These are phyloP conservation scores for Hoplodrina blanda DNA, from an alignment of 2,888 invertebrate species.

Conservation along the genomic window DNA sequence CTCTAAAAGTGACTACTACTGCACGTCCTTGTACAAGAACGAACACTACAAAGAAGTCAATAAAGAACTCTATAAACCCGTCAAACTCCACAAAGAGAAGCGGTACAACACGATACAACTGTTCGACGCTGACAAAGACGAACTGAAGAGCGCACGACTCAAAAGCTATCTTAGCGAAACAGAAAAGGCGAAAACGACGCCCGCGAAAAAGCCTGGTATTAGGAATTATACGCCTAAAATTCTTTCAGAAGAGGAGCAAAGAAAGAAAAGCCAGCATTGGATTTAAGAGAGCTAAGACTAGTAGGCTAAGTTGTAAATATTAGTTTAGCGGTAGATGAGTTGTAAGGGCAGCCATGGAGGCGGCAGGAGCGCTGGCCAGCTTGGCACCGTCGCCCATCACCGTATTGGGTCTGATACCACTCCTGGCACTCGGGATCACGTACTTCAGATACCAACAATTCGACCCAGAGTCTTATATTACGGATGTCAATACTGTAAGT, in stretches of 20 bases:
- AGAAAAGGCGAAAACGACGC: conserved; percentile 83
- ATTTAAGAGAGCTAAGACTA: conserved; percentile 89
- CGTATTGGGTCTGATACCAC: conserved; percentile 94
- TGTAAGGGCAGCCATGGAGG: conserved; percentile 83
- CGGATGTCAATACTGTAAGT: conserved; percentile 93
- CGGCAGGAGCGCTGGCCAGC: conserved; percentile 89
- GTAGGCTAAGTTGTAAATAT: conserved; percentile 88
- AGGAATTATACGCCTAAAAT: conserved; percentile 94
- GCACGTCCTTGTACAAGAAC: conserved; percentile 88
- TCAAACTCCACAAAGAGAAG: conserved; percentile 88
- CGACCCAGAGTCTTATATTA: conserved; percentile 95
- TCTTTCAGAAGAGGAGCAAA: conserved; percentile 90
- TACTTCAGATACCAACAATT: conserved; percentile 95
- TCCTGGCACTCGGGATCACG: conserved; percentile 95
- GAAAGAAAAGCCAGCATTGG: conserved; percentile 92
- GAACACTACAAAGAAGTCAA: conserved; percentile 87
- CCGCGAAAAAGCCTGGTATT: conserved; percentile 91
- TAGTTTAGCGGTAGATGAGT: conserved; percentile 85
- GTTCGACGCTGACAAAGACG: conserved; percentile 82
- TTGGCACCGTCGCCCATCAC: conserved; percentile 92
- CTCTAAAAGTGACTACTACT: conserved; percentile 83
- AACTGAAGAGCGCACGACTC: conserved; percentile 78
- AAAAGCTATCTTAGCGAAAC: conserved; percentile 82
- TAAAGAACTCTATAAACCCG: conserved; percentile 88
- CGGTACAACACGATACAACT: conserved; percentile 83